A percentile compares a stretch with the other conserved stretches of the same genome.
These are phyloP conservation scores for Zoroaster sp. DNA, from an alignment of 53 echinoderm and acorn worm genomes.

Conservation along the genomic window DNA sequence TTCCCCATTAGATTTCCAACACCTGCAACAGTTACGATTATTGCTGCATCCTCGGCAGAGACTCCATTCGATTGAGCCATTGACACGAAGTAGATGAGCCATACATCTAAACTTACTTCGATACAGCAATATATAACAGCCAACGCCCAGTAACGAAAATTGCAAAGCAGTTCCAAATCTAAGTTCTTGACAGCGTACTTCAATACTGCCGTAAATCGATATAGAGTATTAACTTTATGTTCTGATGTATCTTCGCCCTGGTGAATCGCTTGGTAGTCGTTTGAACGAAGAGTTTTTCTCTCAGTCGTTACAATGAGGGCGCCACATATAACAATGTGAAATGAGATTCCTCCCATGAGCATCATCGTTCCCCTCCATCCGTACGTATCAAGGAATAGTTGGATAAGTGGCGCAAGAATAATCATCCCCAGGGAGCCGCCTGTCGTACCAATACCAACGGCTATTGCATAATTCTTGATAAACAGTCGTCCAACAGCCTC, in stretches of 20 bases:
- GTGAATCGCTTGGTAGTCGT: not conserved
- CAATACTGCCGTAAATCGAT: not conserved
- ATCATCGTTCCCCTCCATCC: conserved; percentile 16
- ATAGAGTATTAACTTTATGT: not conserved
- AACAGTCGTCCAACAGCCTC: not conserved
- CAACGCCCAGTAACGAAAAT: not conserved
- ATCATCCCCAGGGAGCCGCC: not conserved
- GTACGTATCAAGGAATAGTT: not conserved
- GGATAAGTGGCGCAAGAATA: not conserved
- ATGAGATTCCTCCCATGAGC: not conserved
- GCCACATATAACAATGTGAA: not conserved
- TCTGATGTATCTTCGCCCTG: not conserved
- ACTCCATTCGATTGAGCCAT: conserved; percentile 11
- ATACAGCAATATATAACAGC: not conserved
- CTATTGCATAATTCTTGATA: not conserved
- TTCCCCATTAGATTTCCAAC: not conserved
- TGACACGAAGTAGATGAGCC: conserved; percentile 17
- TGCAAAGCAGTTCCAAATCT: not conserved
- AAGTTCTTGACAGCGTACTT: not conserved
- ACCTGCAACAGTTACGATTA: not conserved
- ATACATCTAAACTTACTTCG: not conserved
- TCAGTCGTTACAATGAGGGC: not conserved
- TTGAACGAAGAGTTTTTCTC: not conserved
- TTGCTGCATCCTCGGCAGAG: not conserved
- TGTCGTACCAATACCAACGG: conserved; percentile 7